Evolutionary conservation across 2,113 vertebrate species (phyloP), one percentile per base, ranked within the genome.

Genomic region (Sardina pilchardus): DNA sequence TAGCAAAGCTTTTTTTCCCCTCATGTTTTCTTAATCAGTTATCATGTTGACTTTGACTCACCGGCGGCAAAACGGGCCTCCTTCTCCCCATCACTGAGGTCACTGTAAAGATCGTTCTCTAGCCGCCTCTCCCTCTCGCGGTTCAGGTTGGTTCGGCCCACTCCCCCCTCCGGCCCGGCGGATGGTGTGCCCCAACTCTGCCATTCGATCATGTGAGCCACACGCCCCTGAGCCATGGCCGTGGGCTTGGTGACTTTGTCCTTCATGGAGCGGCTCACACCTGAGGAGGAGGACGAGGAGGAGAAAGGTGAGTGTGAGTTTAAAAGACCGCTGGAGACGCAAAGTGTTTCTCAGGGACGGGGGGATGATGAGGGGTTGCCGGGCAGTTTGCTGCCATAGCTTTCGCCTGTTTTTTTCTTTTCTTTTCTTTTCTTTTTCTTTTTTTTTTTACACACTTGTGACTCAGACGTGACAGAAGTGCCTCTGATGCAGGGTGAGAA

Each of bases 191-290:
- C 97, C 98, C 98, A 99, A 88, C 98, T 98, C 93, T 99, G 98
- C 98, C 98, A 99, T 86, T 99, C 98, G 7, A 99, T 98, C 98
- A 99, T 99, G 93, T 99, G 98, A 4, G 98, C 98, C 24, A 99
- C 97, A 0, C 96, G 96, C 82, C 98, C 98, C 90, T 97, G 97
- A 0, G 97, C 98, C 97, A 99, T 98, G 71, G 98, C 98, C 0
- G 98, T 99, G 88, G 98, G 98, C 93, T 99, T 99, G 78, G 98
- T 99, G 89, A 99, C 97, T 0, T 99, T 97, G 94, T 99, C 98
- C 95, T 99, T 99, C 97, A 99, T 99, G 92, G 96, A 96, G 90
- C 98, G 95, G 0, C 94, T 95, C 92, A 98, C 97, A 91, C 98
- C 98, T 99, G 90, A 86, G 89, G 85, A 39, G 84, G 5, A 59